Evolutionary conservation across 2,797 vertebrate genomes (phyloP).

Genomic region (Meda fulgida): DNA sequence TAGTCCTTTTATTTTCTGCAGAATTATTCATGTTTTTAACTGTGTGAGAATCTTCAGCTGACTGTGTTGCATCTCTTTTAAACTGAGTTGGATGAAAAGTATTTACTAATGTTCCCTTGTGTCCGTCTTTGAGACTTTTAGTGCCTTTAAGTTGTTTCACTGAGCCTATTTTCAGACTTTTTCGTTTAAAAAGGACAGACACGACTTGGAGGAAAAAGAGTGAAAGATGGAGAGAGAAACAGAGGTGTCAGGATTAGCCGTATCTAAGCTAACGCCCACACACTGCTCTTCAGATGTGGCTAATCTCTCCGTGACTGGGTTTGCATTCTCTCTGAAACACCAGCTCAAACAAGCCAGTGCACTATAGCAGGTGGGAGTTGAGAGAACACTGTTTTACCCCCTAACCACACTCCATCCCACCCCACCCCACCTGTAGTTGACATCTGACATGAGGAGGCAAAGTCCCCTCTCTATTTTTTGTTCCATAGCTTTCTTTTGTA

Average conservation of each 20-base stretch:
- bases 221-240: slow-evolving; percentile 47
- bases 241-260: slow-evolving; percentile 73
- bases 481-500: background rate
- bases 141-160: background rate
- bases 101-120: background rate
- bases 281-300: slow-evolving; percentile 68
- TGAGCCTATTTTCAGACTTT: slow-evolving; percentile 13
- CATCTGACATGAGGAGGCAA: background rate
- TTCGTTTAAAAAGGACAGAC: slow-evolving; percentile 32
- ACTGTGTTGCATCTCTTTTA: slow-evolving; percentile 15
- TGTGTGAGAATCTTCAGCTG: background rate
- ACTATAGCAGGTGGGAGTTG: slow-evolving; percentile 56
- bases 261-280: slow-evolving; percentile 71
- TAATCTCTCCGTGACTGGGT: slow-evolving; percentile 62
- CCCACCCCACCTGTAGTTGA: background rate
- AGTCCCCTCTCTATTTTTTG: background rate
- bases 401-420: no score
- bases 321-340: slow-evolving; percentile 55
- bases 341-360: slow-evolving; percentile 63
- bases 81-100: background rate
- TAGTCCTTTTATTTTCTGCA: background rate
- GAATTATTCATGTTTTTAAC: slow-evolving; percentile 27
- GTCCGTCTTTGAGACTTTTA: background rate
- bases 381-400: background rate
- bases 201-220: slow-evolving; percentile 38